phyloP scores from a whole-genome alignment of 2,888 invertebrate species.

The Drosophila multiciliata region DNA sequence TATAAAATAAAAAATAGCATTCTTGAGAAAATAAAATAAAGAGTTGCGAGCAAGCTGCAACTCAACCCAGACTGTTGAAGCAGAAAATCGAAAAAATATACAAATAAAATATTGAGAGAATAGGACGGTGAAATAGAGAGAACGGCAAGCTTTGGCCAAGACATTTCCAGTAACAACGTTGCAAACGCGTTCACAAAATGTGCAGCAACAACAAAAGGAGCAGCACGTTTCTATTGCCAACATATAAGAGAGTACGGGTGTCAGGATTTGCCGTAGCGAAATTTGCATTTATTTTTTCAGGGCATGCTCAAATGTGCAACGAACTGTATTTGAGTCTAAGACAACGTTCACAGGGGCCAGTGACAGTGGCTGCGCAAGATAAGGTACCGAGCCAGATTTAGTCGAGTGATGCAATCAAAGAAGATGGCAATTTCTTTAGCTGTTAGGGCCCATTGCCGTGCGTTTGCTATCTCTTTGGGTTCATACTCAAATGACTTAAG shows the following conservation, averaged over 20 bases:
- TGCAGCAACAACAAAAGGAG: conserved; percentile 70
- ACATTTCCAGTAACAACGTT: conserved; percentile 50
- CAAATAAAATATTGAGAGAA: conserved; percentile 75
- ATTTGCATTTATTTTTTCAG: conserved; percentile 79
- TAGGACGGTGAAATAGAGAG: conserved; percentile 11
- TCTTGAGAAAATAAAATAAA: conserved; percentile 74
- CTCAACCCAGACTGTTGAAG: conserved; percentile 67
- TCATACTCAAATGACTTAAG: conserved; percentile 62
- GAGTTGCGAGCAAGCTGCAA: conserved; percentile 43
- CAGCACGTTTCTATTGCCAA: conserved; percentile 57
- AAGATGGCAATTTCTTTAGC: conserved; percentile 59
- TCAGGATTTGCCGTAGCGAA: conserved; percentile 64
- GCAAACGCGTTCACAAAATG: conserved; percentile 64
- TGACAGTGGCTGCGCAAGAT: conserved; percentile 11
- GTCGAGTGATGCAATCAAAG: conserved; percentile 68
- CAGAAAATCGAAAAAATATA: conserved; percentile 80
- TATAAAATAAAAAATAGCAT: conserved; percentile 74
- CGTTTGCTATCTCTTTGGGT: conserved; percentile 31
- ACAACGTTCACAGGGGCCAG: conserved; percentile 50
- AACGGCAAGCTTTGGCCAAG: conserved; percentile 23
- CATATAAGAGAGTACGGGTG: conserved; percentile 34
- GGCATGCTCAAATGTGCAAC: conserved; percentile 81
- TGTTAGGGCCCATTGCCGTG: conserved; percentile 31
- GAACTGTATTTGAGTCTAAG: conserved; percentile 76
- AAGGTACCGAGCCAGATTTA: conserved; percentile 3